A percentile compares a stretch with the other conserved stretches of the same genome.
Conservation (phyloP, 2,113 vertebrate genomes). For the Lagopus muta region DNA sequence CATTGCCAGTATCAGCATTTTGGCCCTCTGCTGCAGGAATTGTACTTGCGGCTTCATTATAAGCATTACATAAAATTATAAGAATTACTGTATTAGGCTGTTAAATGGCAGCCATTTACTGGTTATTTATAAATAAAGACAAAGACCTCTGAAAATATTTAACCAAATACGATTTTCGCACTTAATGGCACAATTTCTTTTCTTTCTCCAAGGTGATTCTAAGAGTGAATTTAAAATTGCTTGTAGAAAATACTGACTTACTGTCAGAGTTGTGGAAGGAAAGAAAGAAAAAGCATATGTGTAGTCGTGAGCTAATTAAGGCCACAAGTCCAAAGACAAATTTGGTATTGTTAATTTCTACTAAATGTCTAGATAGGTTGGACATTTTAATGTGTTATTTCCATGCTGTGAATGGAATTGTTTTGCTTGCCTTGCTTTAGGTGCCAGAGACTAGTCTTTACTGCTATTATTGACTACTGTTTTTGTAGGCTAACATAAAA, state of each 20-base stretch:
- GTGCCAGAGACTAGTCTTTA: neutral
- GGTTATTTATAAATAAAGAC: neutral
- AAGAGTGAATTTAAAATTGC: neutral
- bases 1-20: neutral
- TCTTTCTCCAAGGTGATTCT: neutral
- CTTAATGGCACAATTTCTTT: neutral
- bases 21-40: neutral
- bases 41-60: neutral
- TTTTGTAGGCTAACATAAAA: neutral
- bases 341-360: neutral
- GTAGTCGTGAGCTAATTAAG: neutral
- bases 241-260: neutral
- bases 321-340: neutral
- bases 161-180: neutral
- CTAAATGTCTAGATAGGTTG: neutral
- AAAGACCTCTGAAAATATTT: neutral
- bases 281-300: neutral
- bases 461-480: neutral
- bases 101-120: neutral
- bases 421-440: neutral
- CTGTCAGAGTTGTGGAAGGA: neutral
- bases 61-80: neutral
- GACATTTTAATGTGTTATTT: neutral
- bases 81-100: neutral
- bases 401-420: neutral